phyloP scores from a whole-genome alignment of 2,113 vertebrate species.

The Enhydra lutris region DNA sequence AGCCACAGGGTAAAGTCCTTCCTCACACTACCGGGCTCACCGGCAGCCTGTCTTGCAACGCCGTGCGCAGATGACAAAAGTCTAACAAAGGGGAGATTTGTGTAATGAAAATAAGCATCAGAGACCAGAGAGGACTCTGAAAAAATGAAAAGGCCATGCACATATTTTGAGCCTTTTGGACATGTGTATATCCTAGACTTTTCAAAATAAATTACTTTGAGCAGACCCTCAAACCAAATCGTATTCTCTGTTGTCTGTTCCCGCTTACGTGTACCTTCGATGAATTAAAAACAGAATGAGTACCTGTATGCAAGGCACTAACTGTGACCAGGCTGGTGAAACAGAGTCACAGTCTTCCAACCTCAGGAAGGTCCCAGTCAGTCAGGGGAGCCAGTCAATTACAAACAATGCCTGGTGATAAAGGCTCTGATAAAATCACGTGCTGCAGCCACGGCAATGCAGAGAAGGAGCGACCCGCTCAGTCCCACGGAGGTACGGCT shows the following conservation, averaged over 20 bases:
- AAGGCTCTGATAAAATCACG: not conserved
- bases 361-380: not conserved
- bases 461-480: not conserved
- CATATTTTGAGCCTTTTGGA: not conserved
- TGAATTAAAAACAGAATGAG: slow-evolving; percentile 50
- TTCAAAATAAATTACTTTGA: slow-evolving; percentile 44
- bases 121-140: slow-evolving; percentile 6
- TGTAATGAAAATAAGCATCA: slow-evolving; percentile 40
- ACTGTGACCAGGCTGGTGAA: not conserved
- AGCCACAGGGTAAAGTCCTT: slow-evolving; percentile 2
- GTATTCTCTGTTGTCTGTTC: not conserved
- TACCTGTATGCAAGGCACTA: not conserved
- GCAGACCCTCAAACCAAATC: slow-evolving; percentile 42
- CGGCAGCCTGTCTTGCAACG: slow-evolving; percentile 7
- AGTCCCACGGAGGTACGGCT: not conserved
- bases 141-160: not conserved
- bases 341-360: not conserved
- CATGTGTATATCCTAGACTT: not conserved
- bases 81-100: slow-evolving; percentile 33
- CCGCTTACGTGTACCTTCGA: not conserved
- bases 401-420: not conserved
- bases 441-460: not conserved
- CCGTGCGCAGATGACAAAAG: not conserved
- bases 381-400: not conserved
- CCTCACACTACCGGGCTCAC: slow-evolving; percentile 3